phyloP scores from a whole-genome alignment of 2,797 vertebrate genomes.

The Linurgus olivaceus region DNA sequence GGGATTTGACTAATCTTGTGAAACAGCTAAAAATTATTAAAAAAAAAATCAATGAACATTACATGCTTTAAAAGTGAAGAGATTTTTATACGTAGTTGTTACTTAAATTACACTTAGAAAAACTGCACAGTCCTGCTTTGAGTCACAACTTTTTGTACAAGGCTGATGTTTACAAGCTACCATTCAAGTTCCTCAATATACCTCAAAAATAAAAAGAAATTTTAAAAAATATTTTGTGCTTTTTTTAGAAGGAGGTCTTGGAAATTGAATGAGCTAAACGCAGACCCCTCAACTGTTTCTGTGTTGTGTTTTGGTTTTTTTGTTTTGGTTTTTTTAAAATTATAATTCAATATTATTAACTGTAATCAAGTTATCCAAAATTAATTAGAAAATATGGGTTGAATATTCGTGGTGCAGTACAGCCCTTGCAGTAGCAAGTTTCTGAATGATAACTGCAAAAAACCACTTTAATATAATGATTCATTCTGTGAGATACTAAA shows the following conservation, averaged over 20 bases:
- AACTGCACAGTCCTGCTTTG: neutral
- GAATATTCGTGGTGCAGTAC: neutral
- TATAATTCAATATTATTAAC: neutral
- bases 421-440: neutral
- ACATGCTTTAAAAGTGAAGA: neutral
- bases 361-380: neutral
- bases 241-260: neutral
- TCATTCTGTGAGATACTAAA: neutral
- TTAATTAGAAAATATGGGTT: neutral
- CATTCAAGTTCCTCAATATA: neutral
- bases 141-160: neutral
- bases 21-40: neutral
- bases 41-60: neutral
- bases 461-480: neutral
- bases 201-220: neutral
- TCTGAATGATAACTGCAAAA: neutral
- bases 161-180: neutral
- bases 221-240: rapidly evolving
- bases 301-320: rapidly evolving
- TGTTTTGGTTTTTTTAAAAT: neutral
- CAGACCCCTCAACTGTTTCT: rapidly evolving
- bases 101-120: neutral
- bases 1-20: neutral
- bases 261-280: neutral
- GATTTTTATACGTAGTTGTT: neutral